Conservation (phyloP, 2,888 invertebrate genomes). For the Tryphoninae sp. region DNA sequence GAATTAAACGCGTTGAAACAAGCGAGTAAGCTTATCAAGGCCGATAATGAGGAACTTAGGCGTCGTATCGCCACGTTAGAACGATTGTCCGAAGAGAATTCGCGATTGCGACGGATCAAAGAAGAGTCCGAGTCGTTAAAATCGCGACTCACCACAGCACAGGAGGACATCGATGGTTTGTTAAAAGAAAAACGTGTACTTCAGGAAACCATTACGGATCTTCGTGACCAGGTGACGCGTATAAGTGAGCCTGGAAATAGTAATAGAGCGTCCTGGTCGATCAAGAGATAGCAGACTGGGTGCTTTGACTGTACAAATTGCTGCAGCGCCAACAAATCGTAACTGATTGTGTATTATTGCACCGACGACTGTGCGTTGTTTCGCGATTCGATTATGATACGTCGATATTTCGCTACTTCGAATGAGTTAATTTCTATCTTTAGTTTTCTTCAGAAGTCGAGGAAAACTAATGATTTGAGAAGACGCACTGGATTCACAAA, state of each 20-base stretch:
- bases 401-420: not conserved
- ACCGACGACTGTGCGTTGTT: slow-evolving; percentile 18
- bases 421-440: not conserved
- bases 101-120: slow-evolving; percentile 81
- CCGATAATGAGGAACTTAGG: slow-evolving; percentile 86
- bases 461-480: not conserved
- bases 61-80: slow-evolving; percentile 85
- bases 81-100: slow-evolving; percentile 84
- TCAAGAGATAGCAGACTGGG: slow-evolving; percentile 86
- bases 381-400: slow-evolving; percentile 11
- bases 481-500: slow-evolving; percentile 1
- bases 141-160: slow-evolving; percentile 86
- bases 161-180: slow-evolving; percentile 88
- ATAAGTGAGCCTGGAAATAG: slow-evolving; percentile 78
- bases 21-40: slow-evolving; percentile 83
- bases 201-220: slow-evolving; percentile 86
- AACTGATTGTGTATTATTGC: slow-evolving; percentile 54
- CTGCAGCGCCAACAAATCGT: slow-evolving; percentile 84
- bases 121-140: slow-evolving; percentile 86
- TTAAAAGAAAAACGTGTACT: slow-evolving; percentile 89
- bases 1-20: slow-evolving; percentile 82
- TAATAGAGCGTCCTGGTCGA: slow-evolving; percentile 81
- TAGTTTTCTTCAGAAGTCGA: not conserved
- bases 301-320: slow-evolving; percentile 88
- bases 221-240: slow-evolving; percentile 84